Evolutionary conservation across 2,797 vertebrate genomes (phyloP), one percentile per base, ranked within the genome.

Genomic region (Eleutherodactylus coqui): DNA sequence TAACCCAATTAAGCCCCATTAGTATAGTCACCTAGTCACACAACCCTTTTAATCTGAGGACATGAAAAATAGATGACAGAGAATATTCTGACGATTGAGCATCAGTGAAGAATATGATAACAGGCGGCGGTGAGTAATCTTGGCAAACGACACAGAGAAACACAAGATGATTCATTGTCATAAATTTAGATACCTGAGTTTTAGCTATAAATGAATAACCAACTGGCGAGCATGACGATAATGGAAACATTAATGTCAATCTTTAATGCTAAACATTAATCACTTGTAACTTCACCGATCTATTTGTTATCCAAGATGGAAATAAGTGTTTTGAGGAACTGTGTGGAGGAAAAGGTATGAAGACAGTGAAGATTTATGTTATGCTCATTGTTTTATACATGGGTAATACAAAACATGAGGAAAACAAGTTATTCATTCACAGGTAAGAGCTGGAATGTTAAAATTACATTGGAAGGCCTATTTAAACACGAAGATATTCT

Each of bases 261-360:
- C 32, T 78, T 51, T 32, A 64, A 29, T 73, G 80, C 75, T 60
- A 86, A 82, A 62, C 62, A 78, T 78, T 83, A 79, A 83, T 83
- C 51, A 64, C 51, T 58, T 49, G 27, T 41, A 43, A 75, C 24
- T 36, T 64, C 47, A 49, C 17, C 6, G 0, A 9, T 24, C 19
- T 55, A 43, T 77, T 6, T 77, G 32, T n/a, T 49, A 49, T 75
- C 14, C 9, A 21, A 55, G 51, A 13, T 24, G 32, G 75, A 55
- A 53, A 49, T 49, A 19, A 17, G 4, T 62, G 60, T 13, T 16
- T 32, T 32, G 27, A 21, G 34, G 34, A 4, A 38, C 17, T 17
- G 34, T 13, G 36, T 24, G 34, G 10, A 70, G 9, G 21, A 10
- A 70, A 70, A 70, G 21, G 36, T 21, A n/a, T 69, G 34, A 38